phyloP scores from a whole-genome alignment of 92 coral and sea anemone genomes.

The Zoanthus gigantus region DNA sequence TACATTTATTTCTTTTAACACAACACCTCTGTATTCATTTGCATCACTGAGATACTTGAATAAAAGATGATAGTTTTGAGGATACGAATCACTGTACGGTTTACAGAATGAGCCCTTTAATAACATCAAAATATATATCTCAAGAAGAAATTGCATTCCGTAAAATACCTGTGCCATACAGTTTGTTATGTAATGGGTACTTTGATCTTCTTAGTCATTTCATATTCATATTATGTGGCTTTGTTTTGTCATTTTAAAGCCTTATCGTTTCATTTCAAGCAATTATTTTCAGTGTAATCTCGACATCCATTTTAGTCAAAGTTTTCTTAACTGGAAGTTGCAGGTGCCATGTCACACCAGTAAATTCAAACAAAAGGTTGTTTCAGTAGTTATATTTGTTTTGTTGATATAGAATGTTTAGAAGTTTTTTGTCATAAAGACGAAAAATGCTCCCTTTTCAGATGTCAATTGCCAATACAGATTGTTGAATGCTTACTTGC shows the following conservation, averaged over 20 bases:
- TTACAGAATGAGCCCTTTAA: conserved; percentile 10
- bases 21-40: conserved; percentile 66
- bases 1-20: conserved; percentile 52
- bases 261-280: not conserved
- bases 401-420: not conserved
- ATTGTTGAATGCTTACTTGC: not conserved
- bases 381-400: not conserved
- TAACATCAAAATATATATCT: not conserved
- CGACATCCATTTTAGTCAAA: not conserved
- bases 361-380: not conserved
- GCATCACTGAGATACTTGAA: conserved; percentile 61
- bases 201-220: not conserved
- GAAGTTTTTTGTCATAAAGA: not conserved
- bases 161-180: not conserved
- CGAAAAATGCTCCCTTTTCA: not conserved
- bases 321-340: not conserved
- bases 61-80: conserved; percentile 52
- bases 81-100: conserved; percentile 21
- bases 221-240: not conserved
- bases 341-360: conserved; percentile 16
- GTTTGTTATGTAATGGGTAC: not conserved
- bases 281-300: not conserved
- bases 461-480: not conserved
- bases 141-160: not conserved
- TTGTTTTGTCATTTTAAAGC: not conserved